These are phyloP conservation scores for Scomber japonicus DNA, from an alignment of 2,113 vertebrate genomes.

Conservation along the genomic window DNA sequence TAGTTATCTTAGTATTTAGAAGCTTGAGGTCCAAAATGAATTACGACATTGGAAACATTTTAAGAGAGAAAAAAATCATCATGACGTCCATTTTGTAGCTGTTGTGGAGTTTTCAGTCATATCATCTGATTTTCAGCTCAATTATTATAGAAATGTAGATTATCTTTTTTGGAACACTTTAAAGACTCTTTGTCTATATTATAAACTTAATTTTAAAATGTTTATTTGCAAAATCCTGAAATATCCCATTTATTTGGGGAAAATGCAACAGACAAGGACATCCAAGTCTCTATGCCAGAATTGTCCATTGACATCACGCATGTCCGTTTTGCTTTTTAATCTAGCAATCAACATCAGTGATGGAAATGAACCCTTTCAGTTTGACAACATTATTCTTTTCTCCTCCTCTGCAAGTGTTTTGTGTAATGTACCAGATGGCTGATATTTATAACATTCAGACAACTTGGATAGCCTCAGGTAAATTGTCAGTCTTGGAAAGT, in stretches of 20 bases:
- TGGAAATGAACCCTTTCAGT: constrained; percentile 45
- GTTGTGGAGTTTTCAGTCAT: too few relatives aligned
- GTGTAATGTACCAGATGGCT: constrained; percentile 51
- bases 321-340: constrained; percentile 36
- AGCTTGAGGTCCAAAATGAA: too few relatives aligned
- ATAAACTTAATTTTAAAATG: background rate
- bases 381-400: constrained; percentile 23
- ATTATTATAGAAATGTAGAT: too few relatives aligned
- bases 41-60: too few relatives aligned
- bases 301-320: constrained; percentile 9
- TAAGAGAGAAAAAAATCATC: too few relatives aligned
- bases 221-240: background rate
- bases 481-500: constrained; percentile 58
- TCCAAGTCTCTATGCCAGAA: constrained; percentile 17
- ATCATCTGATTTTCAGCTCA: too few relatives aligned
- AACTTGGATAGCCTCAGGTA: constrained; percentile 57
- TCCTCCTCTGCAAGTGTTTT: constrained; percentile 9
- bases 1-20: too few relatives aligned
- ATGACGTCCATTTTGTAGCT: too few relatives aligned
- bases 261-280: constrained; percentile 9
- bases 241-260: background rate
- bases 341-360: constrained; percentile 25
- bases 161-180: too few relatives aligned
- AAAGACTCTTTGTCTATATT: background rate
- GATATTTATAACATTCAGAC: constrained; percentile 53